phyloP scores from a whole-genome alignment of 2,113 vertebrate genomes.

The Cyanistes caeruleus region DNA sequence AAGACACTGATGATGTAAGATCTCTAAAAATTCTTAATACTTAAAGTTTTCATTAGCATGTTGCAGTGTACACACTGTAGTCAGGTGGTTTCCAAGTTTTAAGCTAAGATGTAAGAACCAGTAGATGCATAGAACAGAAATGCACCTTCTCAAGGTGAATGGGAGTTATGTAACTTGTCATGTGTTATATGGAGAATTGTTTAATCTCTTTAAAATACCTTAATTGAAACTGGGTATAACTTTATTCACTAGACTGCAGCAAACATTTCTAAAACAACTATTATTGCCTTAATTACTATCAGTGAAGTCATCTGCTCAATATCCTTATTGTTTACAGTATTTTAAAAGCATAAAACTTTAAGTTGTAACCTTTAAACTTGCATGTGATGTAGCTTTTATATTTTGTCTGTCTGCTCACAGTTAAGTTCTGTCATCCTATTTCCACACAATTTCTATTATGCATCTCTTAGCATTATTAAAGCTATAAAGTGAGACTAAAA shows the following conservation, averaged over 20 bases:
- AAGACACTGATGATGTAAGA: constrained; percentile 88
- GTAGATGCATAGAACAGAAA: neutral
- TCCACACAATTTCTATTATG: neutral
- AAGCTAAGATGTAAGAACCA: neutral
- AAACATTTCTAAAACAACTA: neutral
- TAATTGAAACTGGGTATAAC: neutral
- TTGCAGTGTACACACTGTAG: neutral
- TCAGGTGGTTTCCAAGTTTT: neutral
- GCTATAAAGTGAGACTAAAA: neutral
- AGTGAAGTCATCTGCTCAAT: neutral
- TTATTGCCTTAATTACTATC: neutral
- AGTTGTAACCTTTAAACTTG: neutral
- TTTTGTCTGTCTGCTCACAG: neutral
- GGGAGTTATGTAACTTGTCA: neutral
- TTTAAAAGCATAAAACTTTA: neutral
- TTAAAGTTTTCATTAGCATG: neutral
- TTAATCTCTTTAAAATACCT: neutral
- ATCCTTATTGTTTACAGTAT: neutral
- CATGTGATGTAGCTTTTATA: neutral
- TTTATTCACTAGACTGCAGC: neutral
- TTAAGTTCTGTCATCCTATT: neutral
- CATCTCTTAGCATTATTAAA: neutral
- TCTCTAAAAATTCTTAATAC: neutral
- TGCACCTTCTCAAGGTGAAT: neutral
- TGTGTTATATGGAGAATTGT: neutral